Percentiles rank a stretch among this genome's conserved stretches.
Conservation (phyloP, 2,888 invertebrate species). For the Cerastis leucographa region DNA sequence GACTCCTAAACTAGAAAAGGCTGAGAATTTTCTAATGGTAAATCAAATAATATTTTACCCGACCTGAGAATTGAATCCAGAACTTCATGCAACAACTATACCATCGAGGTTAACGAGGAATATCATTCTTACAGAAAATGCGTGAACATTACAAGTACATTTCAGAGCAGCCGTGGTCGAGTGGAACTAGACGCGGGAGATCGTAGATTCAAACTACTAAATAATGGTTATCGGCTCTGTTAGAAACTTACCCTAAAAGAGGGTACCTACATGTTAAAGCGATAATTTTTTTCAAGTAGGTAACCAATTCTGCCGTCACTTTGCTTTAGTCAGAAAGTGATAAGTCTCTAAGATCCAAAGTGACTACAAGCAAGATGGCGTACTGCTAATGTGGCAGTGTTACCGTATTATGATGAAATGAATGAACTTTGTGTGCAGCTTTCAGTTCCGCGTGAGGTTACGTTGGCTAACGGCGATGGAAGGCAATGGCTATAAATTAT, state of each 20-base stretch:
- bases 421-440: conserved; percentile 52
- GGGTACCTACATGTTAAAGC: neutral
- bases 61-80: too few species aligned
- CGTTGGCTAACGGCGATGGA: conserved; percentile 32
- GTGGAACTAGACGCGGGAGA: neutral
- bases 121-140: too few species aligned
- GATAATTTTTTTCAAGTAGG: neutral
- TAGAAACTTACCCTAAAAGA: neutral
- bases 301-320: neutral
- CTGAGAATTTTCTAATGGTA: too few species aligned
- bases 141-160: too few species aligned
- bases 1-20: too few species aligned
- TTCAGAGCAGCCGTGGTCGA: neutral
- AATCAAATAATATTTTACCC: too few species aligned
- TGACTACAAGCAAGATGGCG: conserved; percentile 1
- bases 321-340: conserved; percentile 1
- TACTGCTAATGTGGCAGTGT: conserved; percentile 14
- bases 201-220: neutral
- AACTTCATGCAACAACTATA: too few species aligned
- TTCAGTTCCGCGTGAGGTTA: conserved; percentile 62
- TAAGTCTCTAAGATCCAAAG: neutral
- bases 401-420: conserved; percentile 51
- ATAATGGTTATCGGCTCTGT: neutral
- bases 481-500: conserved; percentile 23
- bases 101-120: too few species aligned